These are phyloP conservation scores for Agrotis clavis DNA, from an alignment of 2,888 invertebrate genomes.

Conservation along the genomic window DNA sequence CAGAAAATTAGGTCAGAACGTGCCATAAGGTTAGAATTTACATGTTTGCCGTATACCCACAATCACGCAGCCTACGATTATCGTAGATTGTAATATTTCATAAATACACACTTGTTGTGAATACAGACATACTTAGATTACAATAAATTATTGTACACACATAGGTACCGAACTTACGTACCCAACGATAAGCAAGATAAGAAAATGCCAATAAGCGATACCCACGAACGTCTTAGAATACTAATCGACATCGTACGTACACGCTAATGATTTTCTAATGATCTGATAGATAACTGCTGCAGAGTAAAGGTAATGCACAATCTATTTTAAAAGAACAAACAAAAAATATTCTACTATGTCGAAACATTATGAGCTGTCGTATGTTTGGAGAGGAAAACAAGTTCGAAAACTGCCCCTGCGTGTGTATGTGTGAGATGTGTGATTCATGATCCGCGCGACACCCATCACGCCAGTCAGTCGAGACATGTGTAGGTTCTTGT, in stretches of 20 bases:
- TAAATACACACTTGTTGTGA: constrained; percentile 41
- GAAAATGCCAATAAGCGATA: constrained; percentile 43
- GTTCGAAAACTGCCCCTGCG: constrained; percentile 45
- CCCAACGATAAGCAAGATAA: constrained; percentile 56
- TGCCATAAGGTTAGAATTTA: constrained; percentile 23
- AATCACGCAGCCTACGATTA: constrained; percentile 34
- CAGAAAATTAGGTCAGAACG: constrained; percentile 41
- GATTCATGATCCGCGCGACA: constrained; percentile 45
- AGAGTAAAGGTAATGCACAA: constrained; percentile 6
- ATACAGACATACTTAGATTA: constrained; percentile 38
- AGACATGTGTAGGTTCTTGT: constrained; percentile 36
- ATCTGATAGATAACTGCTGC: constrained; percentile 25
- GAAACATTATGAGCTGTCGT: constrained; percentile 10
- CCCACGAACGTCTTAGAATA: constrained; percentile 38
- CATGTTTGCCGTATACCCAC: constrained; percentile 29
- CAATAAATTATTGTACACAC: constrained; percentile 50
- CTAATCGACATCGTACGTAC: constrained; percentile 26
- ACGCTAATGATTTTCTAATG: constrained; percentile 58
- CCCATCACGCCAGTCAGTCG: constrained; percentile 28
- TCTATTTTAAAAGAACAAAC: constrained; percentile 26
- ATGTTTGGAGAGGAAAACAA: constrained; percentile 57
- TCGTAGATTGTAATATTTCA: constrained; percentile 35
- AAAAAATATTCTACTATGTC: constrained; percentile 12
- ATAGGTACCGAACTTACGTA: constrained; percentile 41
- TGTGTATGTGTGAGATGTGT: constrained; percentile 26